Base-by-base conservation (phyloP, 1,140 invertebrate species). In the Euwallacea similis region DNA sequence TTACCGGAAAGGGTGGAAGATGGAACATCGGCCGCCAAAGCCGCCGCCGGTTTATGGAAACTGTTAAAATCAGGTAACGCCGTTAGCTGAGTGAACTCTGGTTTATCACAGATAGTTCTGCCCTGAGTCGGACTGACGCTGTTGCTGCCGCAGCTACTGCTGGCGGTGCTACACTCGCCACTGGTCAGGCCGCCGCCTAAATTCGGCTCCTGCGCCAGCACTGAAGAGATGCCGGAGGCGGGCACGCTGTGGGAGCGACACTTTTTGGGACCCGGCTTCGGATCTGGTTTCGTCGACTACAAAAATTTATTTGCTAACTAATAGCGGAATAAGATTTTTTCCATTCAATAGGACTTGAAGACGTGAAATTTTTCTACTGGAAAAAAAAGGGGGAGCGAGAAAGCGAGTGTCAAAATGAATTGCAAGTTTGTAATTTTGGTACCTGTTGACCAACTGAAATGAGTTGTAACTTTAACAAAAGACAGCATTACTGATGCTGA, bases 401-500 rank as follows among this genome's bases (percentile, higher is more conserved):
- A 33, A 33, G 21, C 21, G 21, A 33, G 4, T 33, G 21, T 33
- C 21, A 33, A 33, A 33, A 33, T 4, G 21, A 33, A 33, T 4
- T 33, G 21, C 21, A 95, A 95, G 85, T 96, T 93, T 81, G 88
- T 94, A 69, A 85, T 97, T 75, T 89, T 89, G 66, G 91, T 91
- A 61, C 87, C 92, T 42, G 89, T 91, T 66, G 93, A 96, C 81
- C 91, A 94, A 80, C 84, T 96, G 13, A 96, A 96, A 86, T 95
- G 93, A 82, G 88, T 94, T 67, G 90, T 95, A 13, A 95, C 92
- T 16, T 83, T 97, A 44, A 92, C 91, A 53, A 95, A 94, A 54
- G 94, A 97, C 81, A 93, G 93, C 79, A 96, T 97, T 74, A 93
- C 92, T 72, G 90, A 94, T 86, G 94, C 94, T 68, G 93, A 33